These are phyloP conservation scores for Typhlichthys subterraneus DNA, from an alignment of 2,797 vertebrate genomes.

Conservation along the genomic window DNA sequence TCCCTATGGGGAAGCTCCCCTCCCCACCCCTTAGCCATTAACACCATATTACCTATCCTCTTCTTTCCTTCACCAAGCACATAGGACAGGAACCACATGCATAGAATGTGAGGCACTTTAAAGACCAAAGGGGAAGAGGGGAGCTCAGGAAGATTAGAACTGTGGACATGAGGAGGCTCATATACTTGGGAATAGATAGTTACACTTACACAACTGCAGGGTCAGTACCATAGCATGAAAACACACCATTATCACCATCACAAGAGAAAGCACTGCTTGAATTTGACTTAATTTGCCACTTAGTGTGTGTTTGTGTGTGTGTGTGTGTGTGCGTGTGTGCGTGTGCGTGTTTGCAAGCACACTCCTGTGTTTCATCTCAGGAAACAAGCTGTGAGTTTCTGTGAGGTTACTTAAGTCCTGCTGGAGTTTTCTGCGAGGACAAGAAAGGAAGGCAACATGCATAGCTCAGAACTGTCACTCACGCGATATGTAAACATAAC, in stretches of 20 bases:
- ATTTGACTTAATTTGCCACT: not conserved
- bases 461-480: not conserved
- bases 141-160: constrained; percentile 4
- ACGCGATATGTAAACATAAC: no score
- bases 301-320: not conserved
- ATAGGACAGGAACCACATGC: not conserved
- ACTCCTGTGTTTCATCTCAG: constrained; percentile 4
- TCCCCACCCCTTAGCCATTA: constrained; percentile 11
- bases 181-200: not conserved
- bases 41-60: constrained; percentile 10
- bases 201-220: not conserved
- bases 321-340: not conserved
- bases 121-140: not conserved
- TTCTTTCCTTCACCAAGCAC: constrained; percentile 3
- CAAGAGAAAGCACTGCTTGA: not conserved
- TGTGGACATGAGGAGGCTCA: not conserved
- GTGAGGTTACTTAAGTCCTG: constrained; percentile 38
- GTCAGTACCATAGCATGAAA: not conserved
- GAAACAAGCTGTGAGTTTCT: constrained; percentile 23
- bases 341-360: not conserved
- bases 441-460: not conserved
- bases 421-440: not conserved
- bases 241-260: not conserved
- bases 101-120: constrained; percentile 9
- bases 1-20: constrained; percentile 3